Conservation (phyloP, 2,113 vertebrate species). For the Misgurnus mizolepis region DNA sequence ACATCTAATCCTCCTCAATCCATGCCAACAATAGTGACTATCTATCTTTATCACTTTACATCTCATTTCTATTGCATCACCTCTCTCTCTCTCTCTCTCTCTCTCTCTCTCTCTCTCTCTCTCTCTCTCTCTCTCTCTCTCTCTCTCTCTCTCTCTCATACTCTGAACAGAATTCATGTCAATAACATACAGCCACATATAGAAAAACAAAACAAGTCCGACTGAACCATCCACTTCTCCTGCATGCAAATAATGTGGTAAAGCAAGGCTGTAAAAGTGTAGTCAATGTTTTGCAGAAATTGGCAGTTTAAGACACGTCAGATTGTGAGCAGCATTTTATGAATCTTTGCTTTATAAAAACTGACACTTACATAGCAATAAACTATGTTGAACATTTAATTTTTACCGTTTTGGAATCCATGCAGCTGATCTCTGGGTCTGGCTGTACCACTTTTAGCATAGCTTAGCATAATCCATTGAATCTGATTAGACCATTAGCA, state of each 20-base stretch:
- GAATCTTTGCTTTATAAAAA: too few relatives aligned
- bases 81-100: neutral
- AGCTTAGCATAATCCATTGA: too few relatives aligned
- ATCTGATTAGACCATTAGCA: too few relatives aligned
- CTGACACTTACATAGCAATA: too few relatives aligned
- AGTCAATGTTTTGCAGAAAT: too few relatives aligned
- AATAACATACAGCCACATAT: neutral
- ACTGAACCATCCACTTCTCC: neutral
- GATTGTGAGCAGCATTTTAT: too few relatives aligned
- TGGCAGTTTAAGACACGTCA: too few relatives aligned
- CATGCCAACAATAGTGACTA: neutral
- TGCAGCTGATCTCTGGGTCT: too few relatives aligned
- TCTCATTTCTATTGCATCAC: slow-evolving; percentile 3
- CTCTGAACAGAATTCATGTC: neutral
- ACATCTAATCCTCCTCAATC: slow-evolving; percentile 20
- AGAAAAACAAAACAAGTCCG: neutral
- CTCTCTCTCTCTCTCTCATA: neutral
- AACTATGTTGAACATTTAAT: too few relatives aligned
- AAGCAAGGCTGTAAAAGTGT: neutral
- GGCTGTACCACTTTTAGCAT: too few relatives aligned
- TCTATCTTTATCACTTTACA: neutral
- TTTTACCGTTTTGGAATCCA: too few relatives aligned
- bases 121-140: neutral
- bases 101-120: neutral
- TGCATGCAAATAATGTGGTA: neutral